Evolutionary conservation across 2,113 vertebrate genomes (phyloP).

Genomic region (Lepisosteus oculatus): DNA sequence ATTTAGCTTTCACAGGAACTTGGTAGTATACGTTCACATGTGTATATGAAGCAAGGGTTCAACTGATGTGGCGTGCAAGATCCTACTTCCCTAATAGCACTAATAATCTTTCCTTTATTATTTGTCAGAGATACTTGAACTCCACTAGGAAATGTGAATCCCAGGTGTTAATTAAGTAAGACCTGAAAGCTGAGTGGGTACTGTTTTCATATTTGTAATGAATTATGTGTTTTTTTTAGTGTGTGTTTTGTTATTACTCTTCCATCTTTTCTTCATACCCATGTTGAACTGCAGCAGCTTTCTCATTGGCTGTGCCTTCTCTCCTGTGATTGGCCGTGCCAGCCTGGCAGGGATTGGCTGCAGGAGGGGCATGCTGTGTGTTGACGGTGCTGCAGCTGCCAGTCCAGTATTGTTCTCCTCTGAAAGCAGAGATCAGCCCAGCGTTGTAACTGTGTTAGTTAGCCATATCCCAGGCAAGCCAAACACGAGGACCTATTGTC

Average conservation of each 20-base stretch:
- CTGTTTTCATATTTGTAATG: too few relatives aligned
- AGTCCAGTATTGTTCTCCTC: constrained; percentile 3
- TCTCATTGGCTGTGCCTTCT: background rate
- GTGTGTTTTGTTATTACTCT: background rate
- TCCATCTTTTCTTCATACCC: background rate
- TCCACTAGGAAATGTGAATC: too few relatives aligned
- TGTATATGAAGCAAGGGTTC: too few relatives aligned
- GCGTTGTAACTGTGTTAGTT: background rate
- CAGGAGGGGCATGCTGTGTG: background rate
- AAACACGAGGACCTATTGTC: constrained; percentile 1
- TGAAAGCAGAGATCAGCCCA: constrained; percentile 4
- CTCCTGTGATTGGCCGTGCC: background rate
- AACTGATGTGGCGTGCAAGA: too few relatives aligned
- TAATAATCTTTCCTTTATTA: too few relatives aligned
- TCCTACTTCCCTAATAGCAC: too few relatives aligned
- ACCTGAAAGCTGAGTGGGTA: too few relatives aligned
- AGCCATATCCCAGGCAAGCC: background rate
- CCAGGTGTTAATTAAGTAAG: too few relatives aligned
- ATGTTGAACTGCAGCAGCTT: background rate
- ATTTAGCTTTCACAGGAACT: too few relatives aligned
- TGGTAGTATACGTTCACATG: too few relatives aligned
- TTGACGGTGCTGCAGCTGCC: constrained; percentile 4
- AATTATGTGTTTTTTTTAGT: too few relatives aligned
- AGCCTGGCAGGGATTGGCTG: background rate
- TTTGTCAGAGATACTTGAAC: too few relatives aligned